A percentile compares a stretch with the other conserved stretches of the same genome.
Conservation (phyloP, 2,888 invertebrate species). For the Phlogophora meticulosa region DNA sequence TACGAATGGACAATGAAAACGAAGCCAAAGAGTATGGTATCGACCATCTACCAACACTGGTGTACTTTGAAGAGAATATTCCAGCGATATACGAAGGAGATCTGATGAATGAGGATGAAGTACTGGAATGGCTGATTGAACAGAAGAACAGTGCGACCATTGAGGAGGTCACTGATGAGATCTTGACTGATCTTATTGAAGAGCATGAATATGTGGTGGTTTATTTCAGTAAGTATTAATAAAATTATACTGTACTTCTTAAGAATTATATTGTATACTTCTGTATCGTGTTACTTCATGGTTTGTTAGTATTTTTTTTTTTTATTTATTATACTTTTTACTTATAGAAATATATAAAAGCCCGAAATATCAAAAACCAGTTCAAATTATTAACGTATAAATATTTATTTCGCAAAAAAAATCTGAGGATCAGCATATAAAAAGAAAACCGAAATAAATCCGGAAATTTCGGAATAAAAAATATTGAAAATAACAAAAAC, state of each 20-base stretch:
- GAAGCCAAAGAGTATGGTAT: slow-evolving; percentile 98
- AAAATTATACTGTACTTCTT: neutral
- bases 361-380: too few relatives aligned
- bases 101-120: slow-evolving; percentile 97
- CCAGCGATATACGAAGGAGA: slow-evolving; percentile 98
- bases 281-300: neutral
- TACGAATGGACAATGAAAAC: slow-evolving; percentile 96
- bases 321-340: neutral
- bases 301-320: neutral
- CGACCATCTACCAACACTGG: slow-evolving; percentile 95
- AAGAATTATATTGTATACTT: neutral
- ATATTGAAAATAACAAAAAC: slow-evolving; percentile 18
- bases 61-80: slow-evolving; percentile 97
- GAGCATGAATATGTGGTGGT: slow-evolving; percentile 98
- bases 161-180: slow-evolving; percentile 98
- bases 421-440: too few relatives aligned
- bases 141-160: slow-evolving; percentile 97
- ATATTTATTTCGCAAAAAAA: too few relatives aligned
- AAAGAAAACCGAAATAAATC: too few relatives aligned
- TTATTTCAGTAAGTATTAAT: slow-evolving; percentile 94
- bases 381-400: too few relatives aligned
- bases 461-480: too few relatives aligned
- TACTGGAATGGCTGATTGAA: slow-evolving; percentile 96
- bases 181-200: slow-evolving; percentile 95
- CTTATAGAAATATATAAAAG: too few relatives aligned